Conservation (phyloP, 2,113 vertebrate species). For the Alexandromys fortis region DNA sequence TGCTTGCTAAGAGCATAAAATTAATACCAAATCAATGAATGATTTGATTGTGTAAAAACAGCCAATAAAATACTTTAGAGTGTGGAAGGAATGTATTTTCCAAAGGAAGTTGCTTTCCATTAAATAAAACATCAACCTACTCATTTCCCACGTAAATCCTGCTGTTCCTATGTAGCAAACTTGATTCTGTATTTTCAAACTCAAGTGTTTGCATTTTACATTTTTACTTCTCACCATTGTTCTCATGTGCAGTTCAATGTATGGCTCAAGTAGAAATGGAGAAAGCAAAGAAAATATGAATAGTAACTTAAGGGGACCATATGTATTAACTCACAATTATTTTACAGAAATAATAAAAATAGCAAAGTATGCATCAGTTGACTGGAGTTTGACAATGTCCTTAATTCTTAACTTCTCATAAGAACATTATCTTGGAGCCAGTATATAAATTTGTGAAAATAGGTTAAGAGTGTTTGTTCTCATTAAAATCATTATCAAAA, state of each 20-base stretch:
- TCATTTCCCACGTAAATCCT: not conserved
- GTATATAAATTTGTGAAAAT: not conserved
- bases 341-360: not conserved
- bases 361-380: not conserved
- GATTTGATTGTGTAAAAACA: not conserved
- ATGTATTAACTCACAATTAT: not conserved
- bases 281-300: not conserved
- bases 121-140: not conserved
- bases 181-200: not conserved
- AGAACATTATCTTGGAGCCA: not conserved
- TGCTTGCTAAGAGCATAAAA: slow-evolving; percentile 43
- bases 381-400: not conserved
- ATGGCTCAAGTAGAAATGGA: not conserved
- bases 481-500: slow-evolving; percentile 10
- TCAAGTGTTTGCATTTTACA: not conserved
- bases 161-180: not conserved
- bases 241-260: not conserved
- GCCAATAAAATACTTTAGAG: slow-evolving; percentile 44
- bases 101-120: not conserved
- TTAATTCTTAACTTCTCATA: not conserved
- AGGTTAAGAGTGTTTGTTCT: not conserved
- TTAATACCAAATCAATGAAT: slow-evolving; percentile 18
- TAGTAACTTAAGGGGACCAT: not conserved
- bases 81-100: slow-evolving; percentile 4
- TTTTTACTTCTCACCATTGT: not conserved